Base-by-base conservation (phyloP, 2,888 invertebrate species). In the Sesia apiformis region DNA sequence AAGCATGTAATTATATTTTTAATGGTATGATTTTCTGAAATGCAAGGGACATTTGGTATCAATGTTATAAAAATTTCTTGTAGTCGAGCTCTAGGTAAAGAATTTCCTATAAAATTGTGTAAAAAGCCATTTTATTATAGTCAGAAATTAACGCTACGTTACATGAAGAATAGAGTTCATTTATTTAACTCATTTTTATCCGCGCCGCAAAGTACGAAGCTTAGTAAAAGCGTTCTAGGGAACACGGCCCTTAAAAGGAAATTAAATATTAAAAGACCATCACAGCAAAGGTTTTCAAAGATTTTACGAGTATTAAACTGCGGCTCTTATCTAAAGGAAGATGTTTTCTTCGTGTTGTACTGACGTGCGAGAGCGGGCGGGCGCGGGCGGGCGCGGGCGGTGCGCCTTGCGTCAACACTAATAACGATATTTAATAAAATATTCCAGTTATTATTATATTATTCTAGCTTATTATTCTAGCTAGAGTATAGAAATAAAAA, bases 241-340 rank as follows among this genome's bases (percentile, higher is more conserved):
- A 70, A 68, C 64, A 67, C 66, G 64, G 69, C 69, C 71, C 74
- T 75, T 78, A 76, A 77, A 74, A 74, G 75, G 74, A 83, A 82
- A 84, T 85, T 83, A 84, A 84, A 85, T 84, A 85, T 83, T 83
- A 82, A 87, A 84, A 81, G 72, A 74, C 74, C 76, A 82, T 78
- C 77, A 76, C 66, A 63, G 74, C 67, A 71, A 78, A 77, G 75
- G 75, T 78, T 81, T 46, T 46, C 46, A 46, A 46, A 46, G 46
- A 46, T 46, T 78, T 81, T 77, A 76, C 74, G 76, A 76, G 78
- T 72, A 79, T 81, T 80, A 79, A 81, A 75, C 75, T 70, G 73
- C 68, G 74, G 67, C 66, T 74, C 54, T 58, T 59, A 62, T 58
- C 61, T 60, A 55, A 72, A 74, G 73, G 70, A 69, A 72, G 76